Percentiles rank a stretch among this genome's conserved stretches.
Evolutionary conservation across 2,797 vertebrate species (phyloP).

Genomic region (Tapera naevia): DNA sequence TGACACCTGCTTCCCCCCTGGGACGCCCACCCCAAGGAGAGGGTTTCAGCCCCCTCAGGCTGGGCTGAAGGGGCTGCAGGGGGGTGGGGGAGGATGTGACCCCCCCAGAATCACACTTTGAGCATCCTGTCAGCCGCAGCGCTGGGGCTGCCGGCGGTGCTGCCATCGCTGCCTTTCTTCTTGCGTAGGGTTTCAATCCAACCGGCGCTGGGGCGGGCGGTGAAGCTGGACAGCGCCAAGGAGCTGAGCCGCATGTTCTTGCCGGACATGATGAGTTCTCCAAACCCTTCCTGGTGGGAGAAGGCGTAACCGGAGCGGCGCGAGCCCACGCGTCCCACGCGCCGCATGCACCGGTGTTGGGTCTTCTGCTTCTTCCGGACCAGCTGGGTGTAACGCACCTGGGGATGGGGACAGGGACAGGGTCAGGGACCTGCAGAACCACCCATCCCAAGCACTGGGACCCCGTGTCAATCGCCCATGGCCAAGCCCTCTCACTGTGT

Average conservation of each 20-base stretch:
- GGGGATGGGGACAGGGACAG: neutral
- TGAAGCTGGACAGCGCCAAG: constrained; percentile 83
- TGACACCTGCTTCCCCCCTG: neutral
- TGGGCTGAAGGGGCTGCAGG: neutral
- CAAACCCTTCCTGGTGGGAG: constrained; percentile 94
- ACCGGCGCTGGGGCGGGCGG: constrained; percentile 82
- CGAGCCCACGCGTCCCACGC: constrained; percentile 76
- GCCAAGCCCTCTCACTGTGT: constrained; percentile 80
- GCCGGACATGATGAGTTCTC: constrained; percentile 93
- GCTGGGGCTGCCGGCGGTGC: constrained; percentile 64
- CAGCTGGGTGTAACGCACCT: constrained; percentile 93
- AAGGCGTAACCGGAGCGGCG: constrained; percentile 92
- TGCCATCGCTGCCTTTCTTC: constrained; percentile 74
- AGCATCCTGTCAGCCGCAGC: neutral
- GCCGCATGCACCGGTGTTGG: constrained; percentile 75
- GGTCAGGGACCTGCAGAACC: neutral
- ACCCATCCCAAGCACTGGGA: too few relatives aligned
- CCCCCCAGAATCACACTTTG: constrained; percentile 56
- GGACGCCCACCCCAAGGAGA: rapidly evolving
- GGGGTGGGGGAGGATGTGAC: neutral
- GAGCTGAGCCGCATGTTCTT: constrained; percentile 95
- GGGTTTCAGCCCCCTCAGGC: neutral
- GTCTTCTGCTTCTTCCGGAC: constrained; percentile 88
- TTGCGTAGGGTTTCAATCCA: constrained; percentile 92
- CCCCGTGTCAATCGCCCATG: rapidly evolving